Conservation (phyloP, 2,797 vertebrate genomes). For the Botia almorhae region DNA sequence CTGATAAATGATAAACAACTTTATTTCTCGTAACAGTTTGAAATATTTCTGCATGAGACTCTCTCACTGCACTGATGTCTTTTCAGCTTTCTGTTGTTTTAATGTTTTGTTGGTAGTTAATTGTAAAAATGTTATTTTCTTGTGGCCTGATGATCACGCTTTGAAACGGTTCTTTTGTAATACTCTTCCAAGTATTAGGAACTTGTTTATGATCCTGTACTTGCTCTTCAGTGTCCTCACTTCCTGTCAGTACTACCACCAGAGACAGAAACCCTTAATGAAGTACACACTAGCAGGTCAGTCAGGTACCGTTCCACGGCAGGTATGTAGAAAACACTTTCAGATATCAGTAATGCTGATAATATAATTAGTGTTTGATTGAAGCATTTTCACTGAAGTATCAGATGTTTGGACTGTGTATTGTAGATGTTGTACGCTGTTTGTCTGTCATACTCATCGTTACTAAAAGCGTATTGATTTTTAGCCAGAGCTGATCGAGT, state of each 20-base stretch:
- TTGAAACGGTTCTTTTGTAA: background rate
- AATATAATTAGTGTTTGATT: too few species aligned
- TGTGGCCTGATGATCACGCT: background rate
- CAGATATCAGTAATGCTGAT: too few species aligned
- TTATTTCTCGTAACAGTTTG: too few species aligned
- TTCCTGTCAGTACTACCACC: background rate
- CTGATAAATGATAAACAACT: too few species aligned
- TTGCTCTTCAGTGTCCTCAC: background rate
- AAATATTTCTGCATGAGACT: too few species aligned
- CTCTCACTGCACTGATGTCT: too few species aligned
- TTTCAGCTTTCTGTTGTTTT: background rate
- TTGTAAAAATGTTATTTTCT: background rate
- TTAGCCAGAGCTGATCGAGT: background rate
- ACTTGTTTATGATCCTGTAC: conserved; percentile 12
- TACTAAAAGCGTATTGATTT: conserved; percentile 28
- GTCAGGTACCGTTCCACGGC: too few species aligned
- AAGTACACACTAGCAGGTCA: background rate
- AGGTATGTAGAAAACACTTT: too few species aligned
- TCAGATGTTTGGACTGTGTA: background rate
- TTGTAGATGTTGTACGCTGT: background rate
- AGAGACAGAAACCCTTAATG: background rate
- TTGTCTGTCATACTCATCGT: background rate
- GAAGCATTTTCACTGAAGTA: background rate
- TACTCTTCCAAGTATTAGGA: background rate
- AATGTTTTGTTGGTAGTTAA: background rate